Evolutionary conservation across 1,140 invertebrate species (phyloP), one percentile per base, ranked within the genome.

Genomic region (Schlechtendalia chinensis): DNA sequence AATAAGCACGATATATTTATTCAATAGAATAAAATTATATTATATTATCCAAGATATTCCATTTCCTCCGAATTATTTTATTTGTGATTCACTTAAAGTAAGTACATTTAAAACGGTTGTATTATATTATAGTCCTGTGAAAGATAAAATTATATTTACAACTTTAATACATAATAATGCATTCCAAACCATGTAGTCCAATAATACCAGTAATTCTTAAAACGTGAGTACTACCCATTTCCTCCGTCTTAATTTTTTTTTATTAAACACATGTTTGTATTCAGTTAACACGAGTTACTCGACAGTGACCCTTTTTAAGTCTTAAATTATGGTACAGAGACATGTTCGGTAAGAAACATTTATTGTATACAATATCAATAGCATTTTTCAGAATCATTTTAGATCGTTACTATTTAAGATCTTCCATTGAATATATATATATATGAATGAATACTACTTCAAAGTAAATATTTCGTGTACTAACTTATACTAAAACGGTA

Each of bases 231-330:
- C 27, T 75, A 22, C 72, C 29, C 54, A 47, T 59, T 75, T 75
- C 72, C 72, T 45, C 32, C 54, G 72, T 39, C 54, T 75, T 59
- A 75, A 75, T 75, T 75, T 75, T 75, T 45, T 75, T 8, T 75
- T 75, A 39, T 56, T 47, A 75, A 32, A 24, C 54, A 39, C 72
- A 11, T 75, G 53, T 75, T 59, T 72, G 58, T 29, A 32, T 58
- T 45, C 19, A 32, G 27, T 75, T 58, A 75, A 75, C 72, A 75
- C 50, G 29, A 39, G 19, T 65, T 39, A 39, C 32, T 14, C 12
- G n/a, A 69, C 65, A 47, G 22, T 69, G 61, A 65, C 61, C 61
- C 59, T n/a, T 39, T n/a, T 39, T 39, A 11, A 65, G 19, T 4
- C 29, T 65, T 39, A n/a, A 65, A 32, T 32, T 65, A 39, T 39